These are phyloP conservation scores for Cercocebus atys DNA, from an alignment of 2,113 vertebrate species.

Conservation along the genomic window DNA sequence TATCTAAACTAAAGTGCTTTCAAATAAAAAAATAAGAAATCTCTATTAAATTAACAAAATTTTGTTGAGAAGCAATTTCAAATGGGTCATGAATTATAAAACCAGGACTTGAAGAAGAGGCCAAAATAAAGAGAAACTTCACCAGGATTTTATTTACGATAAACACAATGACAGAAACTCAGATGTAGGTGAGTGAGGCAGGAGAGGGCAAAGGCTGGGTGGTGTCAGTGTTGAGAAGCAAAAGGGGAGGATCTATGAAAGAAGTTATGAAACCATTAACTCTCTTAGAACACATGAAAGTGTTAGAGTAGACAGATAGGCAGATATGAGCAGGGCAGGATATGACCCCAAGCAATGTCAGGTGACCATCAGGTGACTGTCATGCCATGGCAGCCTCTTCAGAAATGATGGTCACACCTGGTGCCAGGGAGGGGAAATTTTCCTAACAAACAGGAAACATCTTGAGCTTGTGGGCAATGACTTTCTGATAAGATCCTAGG, in stretches of 20 bases:
- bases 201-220: background rate
- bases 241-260: background rate
- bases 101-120: background rate
- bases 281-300: background rate
- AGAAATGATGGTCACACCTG: too few relatives aligned
- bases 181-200: background rate
- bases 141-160: background rate
- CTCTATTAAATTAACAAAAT: background rate
- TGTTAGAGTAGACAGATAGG: too few relatives aligned
- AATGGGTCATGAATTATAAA: background rate
- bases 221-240: background rate
- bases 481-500: too few relatives aligned
- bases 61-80: constrained; percentile 17
- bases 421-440: too few relatives aligned
- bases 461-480: too few relatives aligned
- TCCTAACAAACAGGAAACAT: too few relatives aligned
- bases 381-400: too few relatives aligned
- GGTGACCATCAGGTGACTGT: too few relatives aligned
- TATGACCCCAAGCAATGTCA: too few relatives aligned
- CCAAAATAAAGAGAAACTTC: background rate
- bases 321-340: too few relatives aligned
- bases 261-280: background rate
- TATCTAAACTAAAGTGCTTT: constrained; percentile 4
- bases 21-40: background rate
- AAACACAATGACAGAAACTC: background rate